Conservation (phyloP, 2,797 vertebrate species). For the Distichodus sexfasciatus region DNA sequence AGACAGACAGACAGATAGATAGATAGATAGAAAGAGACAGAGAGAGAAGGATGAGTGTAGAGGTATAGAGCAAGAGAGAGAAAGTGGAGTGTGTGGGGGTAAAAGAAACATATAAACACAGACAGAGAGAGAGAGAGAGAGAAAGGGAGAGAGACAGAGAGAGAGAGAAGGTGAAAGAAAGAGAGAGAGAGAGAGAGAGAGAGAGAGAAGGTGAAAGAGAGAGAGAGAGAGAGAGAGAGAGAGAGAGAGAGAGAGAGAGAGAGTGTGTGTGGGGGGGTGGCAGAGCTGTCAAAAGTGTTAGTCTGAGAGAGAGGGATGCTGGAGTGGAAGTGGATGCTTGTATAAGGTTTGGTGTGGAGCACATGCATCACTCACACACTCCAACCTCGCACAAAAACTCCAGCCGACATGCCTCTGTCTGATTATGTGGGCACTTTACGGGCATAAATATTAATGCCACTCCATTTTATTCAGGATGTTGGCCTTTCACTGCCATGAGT, state of each 20-base stretch:
- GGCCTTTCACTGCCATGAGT: constrained; percentile 75
- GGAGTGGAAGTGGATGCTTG: constrained; percentile 49
- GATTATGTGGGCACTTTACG: constrained; percentile 82
- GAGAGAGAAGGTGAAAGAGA: too few species aligned
- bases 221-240: background rate
- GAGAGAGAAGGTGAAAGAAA: background rate
- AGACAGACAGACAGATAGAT: too few species aligned
- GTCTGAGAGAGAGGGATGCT: constrained; percentile 43
- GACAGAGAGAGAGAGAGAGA: constrained; percentile 24
- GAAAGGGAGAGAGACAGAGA: background rate
- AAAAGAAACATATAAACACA: too few species aligned
- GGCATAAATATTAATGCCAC: constrained; percentile 83
- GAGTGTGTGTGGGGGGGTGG: constrained; percentile 25
- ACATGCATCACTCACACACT: constrained; percentile 61
- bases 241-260: constrained; percentile 17
- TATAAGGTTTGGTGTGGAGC: constrained; percentile 43
- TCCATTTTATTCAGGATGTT: constrained; percentile 81
- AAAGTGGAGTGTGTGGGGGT: too few species aligned
- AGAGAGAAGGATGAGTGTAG: too few species aligned
- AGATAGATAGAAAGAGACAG: too few species aligned
- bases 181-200: background rate
- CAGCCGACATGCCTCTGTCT: constrained; percentile 74
- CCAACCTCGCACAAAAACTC: constrained; percentile 65
- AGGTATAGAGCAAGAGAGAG: too few species aligned
- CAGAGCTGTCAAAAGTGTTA: constrained; percentile 50